Evolutionary conservation across 2,797 vertebrate species (phyloP), one percentile per base, ranked within the genome.

Genomic region (Crocidura indochinensis): DNA sequence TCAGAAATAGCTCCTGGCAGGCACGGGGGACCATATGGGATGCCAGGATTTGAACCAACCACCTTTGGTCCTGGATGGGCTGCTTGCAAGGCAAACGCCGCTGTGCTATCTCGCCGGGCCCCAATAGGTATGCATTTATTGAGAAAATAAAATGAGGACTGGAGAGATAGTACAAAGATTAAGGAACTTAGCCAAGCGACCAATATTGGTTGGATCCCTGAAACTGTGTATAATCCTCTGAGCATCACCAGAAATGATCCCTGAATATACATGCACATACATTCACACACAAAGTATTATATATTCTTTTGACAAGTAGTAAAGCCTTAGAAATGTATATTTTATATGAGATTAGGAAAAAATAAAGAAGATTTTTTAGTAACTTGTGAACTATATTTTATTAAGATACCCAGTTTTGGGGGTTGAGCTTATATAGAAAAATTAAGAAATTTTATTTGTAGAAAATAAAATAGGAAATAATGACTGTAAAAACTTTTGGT

Each of bases 311-410:
- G 65, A 84, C 24, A 72, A 47, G 38, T 4, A 72, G 11, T 64
- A 86, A 88, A 92, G 7, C 15, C 53, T 90, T 46, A 84, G 60
- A 87, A 62, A 56, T 67, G 7, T 46, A 38, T 53, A 60, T 64
- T 83, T 82, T 73, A 86, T 1, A 17, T 2, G 4, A 81, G 29
- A 69, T 87, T 76, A 82, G 72, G 5, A 74, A 79, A 87, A 85
- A 91, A 51, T 94, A 44, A 87, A 15, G n/a, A 94, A 85, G 8
- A 4, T 2, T 81, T 84, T 83, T 91, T 56, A 84, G 68, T 83
- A 93, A 73, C 4, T 6, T 73, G 49, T 76, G 31, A 87, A 91
- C 87, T 85, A 68, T 22, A 53, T 76, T 87, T 90, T 29, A 27
- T 72, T 83, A 49, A 92, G 80, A 72, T 72, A 0, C 26, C 60